These are phyloP conservation scores for Bellardia bayeri DNA, from an alignment of 2,888 invertebrate genomes.

Conservation along the genomic window DNA sequence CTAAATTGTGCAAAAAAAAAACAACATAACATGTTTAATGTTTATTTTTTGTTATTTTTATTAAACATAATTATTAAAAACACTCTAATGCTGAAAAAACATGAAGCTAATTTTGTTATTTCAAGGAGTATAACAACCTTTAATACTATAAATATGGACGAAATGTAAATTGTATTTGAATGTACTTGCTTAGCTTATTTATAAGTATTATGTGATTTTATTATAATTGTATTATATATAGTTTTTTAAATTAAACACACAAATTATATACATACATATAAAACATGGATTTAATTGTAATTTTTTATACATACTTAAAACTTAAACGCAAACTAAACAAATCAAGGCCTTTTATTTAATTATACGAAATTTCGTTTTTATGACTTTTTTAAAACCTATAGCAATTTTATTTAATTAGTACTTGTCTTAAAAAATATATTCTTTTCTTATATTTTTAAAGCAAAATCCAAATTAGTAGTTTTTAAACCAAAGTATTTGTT, in stretches of 20 bases:
- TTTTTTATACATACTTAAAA: slow-evolving; percentile 32
- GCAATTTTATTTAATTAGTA: not conserved
- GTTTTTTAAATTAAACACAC: slow-evolving; percentile 43
- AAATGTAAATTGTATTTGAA: slow-evolving; percentile 60
- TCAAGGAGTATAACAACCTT: not conserved
- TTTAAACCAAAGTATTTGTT: slow-evolving; percentile 67
- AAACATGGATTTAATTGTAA: slow-evolving; percentile 48
- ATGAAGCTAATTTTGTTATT: not conserved
- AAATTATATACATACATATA: slow-evolving; percentile 14
- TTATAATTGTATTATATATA: slow-evolving; percentile 69
- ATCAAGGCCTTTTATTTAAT: slow-evolving; percentile 64
- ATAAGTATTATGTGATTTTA: slow-evolving; percentile 73
- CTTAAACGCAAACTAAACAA: slow-evolving; percentile 11
- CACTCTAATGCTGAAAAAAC: not conserved
- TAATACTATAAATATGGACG: slow-evolving; percentile 35
- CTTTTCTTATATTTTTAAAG: slow-evolving; percentile 32
- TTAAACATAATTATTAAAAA: not conserved
- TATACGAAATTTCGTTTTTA: slow-evolving; percentile 44
- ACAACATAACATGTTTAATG: not conserved
- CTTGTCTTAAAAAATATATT: slow-evolving; percentile 32
- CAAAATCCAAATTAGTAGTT: slow-evolving; percentile 65
- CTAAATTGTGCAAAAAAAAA: not conserved
- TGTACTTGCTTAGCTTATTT: slow-evolving; percentile 57
- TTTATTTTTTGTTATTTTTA: not conserved
- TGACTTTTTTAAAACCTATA: not conserved